phyloP scores from a whole-genome alignment of 2,888 invertebrate genomes.

The Pyralis farinalis region DNA sequence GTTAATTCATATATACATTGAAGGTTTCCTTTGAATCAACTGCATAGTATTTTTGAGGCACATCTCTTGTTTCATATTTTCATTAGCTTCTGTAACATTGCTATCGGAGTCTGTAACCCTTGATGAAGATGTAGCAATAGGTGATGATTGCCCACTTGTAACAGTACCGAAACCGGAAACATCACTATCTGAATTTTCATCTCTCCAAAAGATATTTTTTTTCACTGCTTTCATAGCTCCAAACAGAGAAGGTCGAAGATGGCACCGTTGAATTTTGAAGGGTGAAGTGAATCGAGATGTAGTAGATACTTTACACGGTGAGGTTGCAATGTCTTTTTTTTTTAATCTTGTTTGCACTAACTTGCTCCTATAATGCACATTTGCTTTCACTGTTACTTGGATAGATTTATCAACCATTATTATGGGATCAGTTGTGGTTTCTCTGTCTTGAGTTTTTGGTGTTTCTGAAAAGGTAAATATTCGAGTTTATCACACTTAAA shows the following conservation, averaged over 20 bases:
- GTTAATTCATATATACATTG: constrained; percentile 16
- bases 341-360: background rate
- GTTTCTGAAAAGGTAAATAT: too few relatives aligned
- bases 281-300: constrained; percentile 6
- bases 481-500: too few relatives aligned
- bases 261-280: constrained; percentile 4
- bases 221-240: constrained; percentile 5
- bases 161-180: constrained; percentile 1
- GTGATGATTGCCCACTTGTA: constrained; percentile 6
- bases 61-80: constrained; percentile 6
- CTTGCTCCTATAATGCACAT: constrained; percentile 8
- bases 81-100: constrained; percentile 3
- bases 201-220: constrained; percentile 8
- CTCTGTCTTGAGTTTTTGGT: too few relatives aligned
- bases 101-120: constrained; percentile 5
- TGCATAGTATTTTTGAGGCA: constrained; percentile 14
- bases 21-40: constrained; percentile 16
- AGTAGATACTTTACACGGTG: constrained; percentile 1
- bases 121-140: constrained; percentile 5
- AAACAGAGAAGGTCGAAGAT: constrained; percentile 1
- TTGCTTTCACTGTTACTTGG: background rate
- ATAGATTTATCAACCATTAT: too few relatives aligned
- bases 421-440: too few relatives aligned
- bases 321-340: background rate
- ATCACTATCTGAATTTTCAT: constrained; percentile 17